Base-by-base conservation (phyloP, 1,140 invertebrate genomes). In the Trissolcus basalis region DNA sequence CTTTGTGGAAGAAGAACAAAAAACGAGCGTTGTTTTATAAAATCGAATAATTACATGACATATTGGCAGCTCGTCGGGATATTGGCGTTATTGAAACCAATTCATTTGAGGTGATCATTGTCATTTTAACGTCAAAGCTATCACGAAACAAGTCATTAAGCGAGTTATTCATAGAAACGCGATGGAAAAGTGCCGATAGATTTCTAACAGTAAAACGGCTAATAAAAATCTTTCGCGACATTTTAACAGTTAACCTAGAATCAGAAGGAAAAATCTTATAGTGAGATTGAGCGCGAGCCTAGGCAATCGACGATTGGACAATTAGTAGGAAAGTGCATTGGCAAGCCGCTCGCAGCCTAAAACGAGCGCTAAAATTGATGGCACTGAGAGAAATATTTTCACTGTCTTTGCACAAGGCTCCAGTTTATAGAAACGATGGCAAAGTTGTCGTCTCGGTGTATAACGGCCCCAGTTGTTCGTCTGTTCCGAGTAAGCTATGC, bases 401-500 rank as follows among this genome's bases (percentile, higher is more conserved):
- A 47, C 15, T 19, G 27, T n/a, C 4, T 44, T 51, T 41, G 33
- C 35, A 45, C n/a, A 12, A 47, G 58, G 73, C 65, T 78, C 65
- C 63, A 74, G 58, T 75, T 78, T 78, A 51, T 63, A 61, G 54
- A 71, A 63, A 63, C 77, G 61, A 71, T 49, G 58, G 63, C 68
- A 12, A 79, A 63, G 61, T 78, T 73, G 70, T 78, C 71, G 51
- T 78, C 72, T 54, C 16, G 70, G 70, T 61, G 63, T 69, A 69
- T 72, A 79, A 75, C 77, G 67, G 77, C 70, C 61, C 50, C 47
- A 65, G 61, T 58, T 60, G 60, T 72, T 74, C 60, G 71, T 85
- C 81, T 80, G 81, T 87, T 87, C 86, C 80, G 80, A 86, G 85
- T 86, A 85, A 83, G 82, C 80, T 83, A 87, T 84, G 83, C 84